Base-by-base conservation (phyloP, 2,113 vertebrate genomes). In the Macaca mulatta region DNA sequence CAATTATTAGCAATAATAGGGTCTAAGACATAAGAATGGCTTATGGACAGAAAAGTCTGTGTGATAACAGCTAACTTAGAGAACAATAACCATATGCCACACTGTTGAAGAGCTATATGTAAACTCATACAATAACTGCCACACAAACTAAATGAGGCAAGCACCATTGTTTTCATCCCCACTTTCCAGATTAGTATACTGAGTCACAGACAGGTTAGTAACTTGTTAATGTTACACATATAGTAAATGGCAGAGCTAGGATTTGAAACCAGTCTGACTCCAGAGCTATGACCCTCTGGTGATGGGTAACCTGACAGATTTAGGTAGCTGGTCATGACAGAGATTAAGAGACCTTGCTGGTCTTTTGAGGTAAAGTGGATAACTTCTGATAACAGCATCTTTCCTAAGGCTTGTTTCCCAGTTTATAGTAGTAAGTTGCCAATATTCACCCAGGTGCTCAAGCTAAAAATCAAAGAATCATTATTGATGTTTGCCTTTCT, bases 171-270 rank as follows among this genome's bases (percentile, higher is more conserved):
- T 81, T 88, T 89, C 22, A 81, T 50, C 13, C 5, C 35, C 50
- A 92, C 77, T 94, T 97, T 90, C 75, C 48, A 81, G 40, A 83
- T 67, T n/a, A 93, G 52, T 52, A 86, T 77, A 72, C 32, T 57
- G 75, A 90, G 75, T 64, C 40, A 59, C 30, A 40, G 30, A 67
- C 30, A 64, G 12, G 18, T 78, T 74, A 92, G 38, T 67, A 85
- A 50, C 7, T 57, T 52, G 38, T 22, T 22, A 78, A 48, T 20
- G 38, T 72, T 38, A 84, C 32, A 86, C 27, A 67, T 55, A 50
- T 1, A 77, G 6, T 59, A 90, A 89, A 45, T 57, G 3, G 3
- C 14, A 79, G 40, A 92, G n/a, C 35, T 14, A 93, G 7, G 12
- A 25, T 40, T 92, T 94, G 16, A 69, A 74, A 30, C 14, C 17